Base-by-base conservation (phyloP, 2,888 invertebrate genomes). In the Magallana nippona region DNA sequence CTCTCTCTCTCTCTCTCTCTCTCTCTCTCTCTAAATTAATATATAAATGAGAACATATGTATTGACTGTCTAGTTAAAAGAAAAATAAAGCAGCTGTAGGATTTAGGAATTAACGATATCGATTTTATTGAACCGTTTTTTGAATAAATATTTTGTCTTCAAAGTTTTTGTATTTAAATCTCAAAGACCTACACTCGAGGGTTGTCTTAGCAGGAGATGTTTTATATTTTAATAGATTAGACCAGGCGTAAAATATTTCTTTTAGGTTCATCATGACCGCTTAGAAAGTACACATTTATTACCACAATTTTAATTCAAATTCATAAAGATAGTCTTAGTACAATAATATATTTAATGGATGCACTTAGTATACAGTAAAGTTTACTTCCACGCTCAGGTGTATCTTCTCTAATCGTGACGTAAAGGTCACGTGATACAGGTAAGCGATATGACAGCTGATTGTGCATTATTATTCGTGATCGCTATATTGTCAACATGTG, bases 361-460 rank as follows among this genome's bases (percentile, higher is more conserved):
- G 44, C 8, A 44, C 44, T 44, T 44, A 44, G 44, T 44, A 44
- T 44, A 44, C 44, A 8, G 44, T 8, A 44, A 8, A 60, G 17
- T 11, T n/a, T 60, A 27, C 15, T 27, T 27, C 32, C 32, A 71
- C 56, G 80, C 80, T 80, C 80, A 19, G 15, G 78, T 80, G 32
- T 19, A 55, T 79, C n/a, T 55, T 79, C 17, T 44, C 44, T 44
- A 44, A 44, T 57, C 17, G 57, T 82, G 71, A 82, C 82, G 82
- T 56, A 63, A 44, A 19, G 63, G 60, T 82, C 82, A 82, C 71
- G 82, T 82, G 82, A 71, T 27, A n/a, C 82, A 82, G 82, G 82
- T 82, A 81, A 81, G 44, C 32, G 32, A 82, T 1, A 60, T 77
- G 82, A 82, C 82, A 82, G 82, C 82, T 82, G 82, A 82, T 82